These are phyloP conservation scores for Protaetia brevitarsis DNA, from an alignment of 1,140 invertebrate genomes.

Conservation along the genomic window DNA sequence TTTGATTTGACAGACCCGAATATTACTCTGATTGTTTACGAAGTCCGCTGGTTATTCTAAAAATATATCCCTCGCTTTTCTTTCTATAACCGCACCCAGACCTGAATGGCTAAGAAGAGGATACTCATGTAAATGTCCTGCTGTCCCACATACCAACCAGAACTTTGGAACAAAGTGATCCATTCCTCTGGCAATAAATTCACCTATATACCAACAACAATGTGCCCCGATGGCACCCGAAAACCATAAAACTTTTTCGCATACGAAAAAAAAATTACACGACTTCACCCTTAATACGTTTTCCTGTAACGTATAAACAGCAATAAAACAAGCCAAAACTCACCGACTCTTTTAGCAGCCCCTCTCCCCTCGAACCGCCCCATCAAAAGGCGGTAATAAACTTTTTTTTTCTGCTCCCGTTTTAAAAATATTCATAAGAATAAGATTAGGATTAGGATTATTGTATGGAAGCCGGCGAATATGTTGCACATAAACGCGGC, in stretches of 20 bases:
- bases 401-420: not conserved
- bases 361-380: not conserved
- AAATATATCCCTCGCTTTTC: not conserved
- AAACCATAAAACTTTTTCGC: constrained; percentile 8
- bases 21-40: not conserved
- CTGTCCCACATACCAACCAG: not conserved
- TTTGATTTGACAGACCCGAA: too few species aligned
- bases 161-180: constrained; percentile 2
- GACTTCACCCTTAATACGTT: not conserved
- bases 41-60: not conserved
- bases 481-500: not conserved
- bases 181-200: constrained; percentile 6
- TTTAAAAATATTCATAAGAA: constrained; percentile 6
- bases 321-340: constrained; percentile 13
- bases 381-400: constrained; percentile 4
- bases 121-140: not conserved
- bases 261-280: constrained; percentile 11
- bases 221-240: constrained; percentile 1
- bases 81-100: not conserved
- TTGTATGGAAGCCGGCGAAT: not conserved
- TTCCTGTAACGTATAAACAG: constrained; percentile 10
- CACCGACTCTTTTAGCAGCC: not conserved
- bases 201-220: constrained; percentile 10
- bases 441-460: constrained; percentile 10
- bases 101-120: not conserved